Evolutionary conservation across 2,888 invertebrate genomes (phyloP).

Genomic region (Leucozona laternaria): DNA sequence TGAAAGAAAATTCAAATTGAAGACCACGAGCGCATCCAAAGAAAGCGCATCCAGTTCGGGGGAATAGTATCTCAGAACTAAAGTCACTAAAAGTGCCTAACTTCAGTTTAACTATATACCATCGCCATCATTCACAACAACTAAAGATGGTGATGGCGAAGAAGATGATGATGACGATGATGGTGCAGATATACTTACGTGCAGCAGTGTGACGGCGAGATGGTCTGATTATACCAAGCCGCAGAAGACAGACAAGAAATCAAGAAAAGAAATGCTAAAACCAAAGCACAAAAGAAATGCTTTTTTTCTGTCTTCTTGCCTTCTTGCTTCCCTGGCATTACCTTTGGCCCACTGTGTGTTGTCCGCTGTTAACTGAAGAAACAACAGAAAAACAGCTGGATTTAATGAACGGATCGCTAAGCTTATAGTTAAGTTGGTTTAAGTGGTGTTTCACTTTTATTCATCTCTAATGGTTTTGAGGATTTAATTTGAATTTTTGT

Average conservation of each 20-base stretch:
- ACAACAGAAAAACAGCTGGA: constrained; percentile 61
- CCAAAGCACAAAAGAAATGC: constrained; percentile 69
- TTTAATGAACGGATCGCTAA: constrained; percentile 71
- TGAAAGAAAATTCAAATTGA: constrained; percentile 55
- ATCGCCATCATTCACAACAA: constrained; percentile 41
- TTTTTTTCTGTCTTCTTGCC: constrained; percentile 2
- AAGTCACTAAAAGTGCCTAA: constrained; percentile 78
- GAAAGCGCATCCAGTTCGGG: constrained; percentile 79
- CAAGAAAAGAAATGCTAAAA: constrained; percentile 59
- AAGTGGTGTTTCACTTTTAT: constrained; percentile 73
- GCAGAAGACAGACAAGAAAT: constrained; percentile 59
- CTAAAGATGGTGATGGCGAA: constrained; percentile 19
- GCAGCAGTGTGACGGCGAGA: constrained; percentile 67
- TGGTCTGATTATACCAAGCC: constrained; percentile 67
- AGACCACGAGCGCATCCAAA: constrained; percentile 73
- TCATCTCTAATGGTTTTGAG: constrained; percentile 54
- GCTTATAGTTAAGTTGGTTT: constrained; percentile 61
- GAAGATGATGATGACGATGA: constrained; percentile 56
- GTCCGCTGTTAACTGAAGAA: not conserved
- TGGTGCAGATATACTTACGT: constrained; percentile 58
- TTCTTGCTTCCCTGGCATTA: not conserved
- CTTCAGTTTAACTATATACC: constrained; percentile 71
- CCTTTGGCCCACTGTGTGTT: constrained; percentile 29
- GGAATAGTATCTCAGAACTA: constrained; percentile 82
- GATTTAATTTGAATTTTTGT: constrained; percentile 54